Percentiles rank a stretch among this genome's conserved stretches.
Conservation (phyloP, 37 sponge, comb jelly and placozoan species). For the Agelas oroides region DNA sequence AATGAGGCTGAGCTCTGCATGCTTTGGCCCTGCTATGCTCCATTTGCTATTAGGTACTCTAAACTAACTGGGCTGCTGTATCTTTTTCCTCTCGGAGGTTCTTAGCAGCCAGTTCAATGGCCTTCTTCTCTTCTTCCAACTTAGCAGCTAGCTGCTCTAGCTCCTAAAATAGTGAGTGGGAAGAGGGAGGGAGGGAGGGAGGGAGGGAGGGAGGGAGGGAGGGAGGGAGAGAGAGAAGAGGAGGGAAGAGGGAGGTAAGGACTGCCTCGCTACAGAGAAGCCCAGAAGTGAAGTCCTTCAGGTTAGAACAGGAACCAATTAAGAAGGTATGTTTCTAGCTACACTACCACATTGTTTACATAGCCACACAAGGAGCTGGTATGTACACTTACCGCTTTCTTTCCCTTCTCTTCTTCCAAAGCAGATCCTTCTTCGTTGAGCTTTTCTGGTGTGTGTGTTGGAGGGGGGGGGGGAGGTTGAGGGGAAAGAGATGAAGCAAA, state of each 20-base stretch:
- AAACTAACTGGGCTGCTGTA: slow-evolving; percentile 76
- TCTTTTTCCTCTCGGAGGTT: slow-evolving; percentile 80
- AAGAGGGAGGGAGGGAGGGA: neutral
- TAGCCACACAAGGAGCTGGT: too few relatives aligned
- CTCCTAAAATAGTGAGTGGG: slow-evolving; percentile 35
- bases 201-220: slow-evolving; percentile 10
- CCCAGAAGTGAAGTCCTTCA: too few relatives aligned
- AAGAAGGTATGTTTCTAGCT: too few relatives aligned
- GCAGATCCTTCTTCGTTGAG: slow-evolving; percentile 84
- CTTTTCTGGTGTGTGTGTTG: slow-evolving; percentile 71
- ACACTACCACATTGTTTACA: too few relatives aligned
- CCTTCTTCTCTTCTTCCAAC: slow-evolving; percentile 79
- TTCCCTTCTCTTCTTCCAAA: slow-evolving; percentile 78
- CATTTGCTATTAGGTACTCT: too few relatives aligned
- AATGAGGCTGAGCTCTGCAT: too few relatives aligned
- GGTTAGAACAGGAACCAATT: neutral
- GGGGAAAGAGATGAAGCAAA: too few relatives aligned
- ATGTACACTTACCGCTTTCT: slow-evolving; percentile 77
- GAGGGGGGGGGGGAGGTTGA: too few relatives aligned
- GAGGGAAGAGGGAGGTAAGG: too few relatives aligned
- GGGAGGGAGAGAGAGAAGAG: too few relatives aligned
- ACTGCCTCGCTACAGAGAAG: too few relatives aligned
- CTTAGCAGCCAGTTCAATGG: slow-evolving; percentile 77
- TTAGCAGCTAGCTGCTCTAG: slow-evolving; percentile 79
- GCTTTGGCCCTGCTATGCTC: too few relatives aligned